Percentiles rank a stretch among this genome's conserved stretches.
Evolutionary conservation across 2,113 vertebrate species (phyloP).

Genomic region (Xerus inauris): DNA sequence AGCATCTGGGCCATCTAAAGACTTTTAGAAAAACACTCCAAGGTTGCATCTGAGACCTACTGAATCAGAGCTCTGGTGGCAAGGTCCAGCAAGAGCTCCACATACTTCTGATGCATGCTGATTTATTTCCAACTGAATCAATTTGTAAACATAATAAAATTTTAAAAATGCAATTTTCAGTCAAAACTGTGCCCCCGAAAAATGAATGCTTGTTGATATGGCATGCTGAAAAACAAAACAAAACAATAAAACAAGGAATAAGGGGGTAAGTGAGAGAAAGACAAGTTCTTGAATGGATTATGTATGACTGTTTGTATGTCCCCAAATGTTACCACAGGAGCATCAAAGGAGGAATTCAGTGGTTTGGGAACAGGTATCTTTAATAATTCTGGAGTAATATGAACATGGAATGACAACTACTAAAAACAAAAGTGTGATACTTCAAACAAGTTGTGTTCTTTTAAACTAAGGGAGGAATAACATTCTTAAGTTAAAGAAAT

Average conservation of each 20-base stretch:
- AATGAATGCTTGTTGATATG: not conserved
- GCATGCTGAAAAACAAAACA: not conserved
- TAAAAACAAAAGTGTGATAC: not conserved
- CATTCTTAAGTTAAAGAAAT: not conserved
- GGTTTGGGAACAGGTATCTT: not conserved
- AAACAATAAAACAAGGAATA: not conserved
- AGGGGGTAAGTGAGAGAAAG: not conserved
- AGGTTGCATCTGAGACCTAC: not conserved
- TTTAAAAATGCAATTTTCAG: not conserved
- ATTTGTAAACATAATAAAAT: not conserved
- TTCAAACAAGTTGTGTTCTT: not conserved
- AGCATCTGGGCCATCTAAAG: not conserved
- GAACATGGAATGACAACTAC: not conserved
- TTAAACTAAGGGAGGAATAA: not conserved
- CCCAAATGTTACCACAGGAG: not conserved
- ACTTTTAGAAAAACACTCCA: not conserved
- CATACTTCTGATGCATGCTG: not conserved
- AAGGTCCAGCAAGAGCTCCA: not conserved
- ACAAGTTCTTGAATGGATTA: not conserved
- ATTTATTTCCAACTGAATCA: not conserved
- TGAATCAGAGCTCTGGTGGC: not conserved
- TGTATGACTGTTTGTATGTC: not conserved
- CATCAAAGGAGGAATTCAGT: not conserved
- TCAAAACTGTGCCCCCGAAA: not conserved
- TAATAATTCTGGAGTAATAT: not conserved